phyloP scores from a whole-genome alignment of 2,888 invertebrate species.

The Pasiphila rectangulata region DNA sequence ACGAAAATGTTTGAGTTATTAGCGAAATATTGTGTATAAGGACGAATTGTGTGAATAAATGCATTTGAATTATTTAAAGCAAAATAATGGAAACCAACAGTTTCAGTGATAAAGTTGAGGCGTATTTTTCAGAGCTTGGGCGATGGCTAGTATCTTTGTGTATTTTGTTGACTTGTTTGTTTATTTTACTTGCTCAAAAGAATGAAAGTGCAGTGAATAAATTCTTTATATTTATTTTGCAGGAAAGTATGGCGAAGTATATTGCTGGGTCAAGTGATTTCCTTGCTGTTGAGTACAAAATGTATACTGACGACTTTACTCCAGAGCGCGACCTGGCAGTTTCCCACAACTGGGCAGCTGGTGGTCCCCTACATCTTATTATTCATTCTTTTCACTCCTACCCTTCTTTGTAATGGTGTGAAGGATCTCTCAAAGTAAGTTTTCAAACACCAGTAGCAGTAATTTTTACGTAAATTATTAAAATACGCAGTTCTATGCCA shows the following conservation, averaged over 20 bases:
- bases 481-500: no score
- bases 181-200: no score
- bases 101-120: constrained; percentile 84
- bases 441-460: no score
- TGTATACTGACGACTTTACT: constrained; percentile 87
- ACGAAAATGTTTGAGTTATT: not conserved
- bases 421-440: constrained; percentile 83
- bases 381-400: constrained; percentile 88
- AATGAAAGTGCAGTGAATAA: not conserved
- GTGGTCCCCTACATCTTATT: constrained; percentile 89
- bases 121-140: constrained; percentile 84
- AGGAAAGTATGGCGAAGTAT: constrained; percentile 88
- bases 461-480: no score
- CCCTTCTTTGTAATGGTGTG: constrained; percentile 86
- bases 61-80: constrained; percentile 1
- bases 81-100: constrained; percentile 67
- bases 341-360: constrained; percentile 90
- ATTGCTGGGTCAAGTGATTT: constrained; percentile 87
- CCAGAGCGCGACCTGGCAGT: constrained; percentile 84
- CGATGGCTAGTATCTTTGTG: constrained; percentile 81
- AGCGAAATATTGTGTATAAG: not conserved
- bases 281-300: constrained; percentile 88
- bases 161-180: no score
- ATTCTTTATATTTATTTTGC: constrained; percentile 36
- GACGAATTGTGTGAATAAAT: not conserved